phyloP scores from a whole-genome alignment of 2,888 invertebrate genomes.

The Hetaerina titia region DNA sequence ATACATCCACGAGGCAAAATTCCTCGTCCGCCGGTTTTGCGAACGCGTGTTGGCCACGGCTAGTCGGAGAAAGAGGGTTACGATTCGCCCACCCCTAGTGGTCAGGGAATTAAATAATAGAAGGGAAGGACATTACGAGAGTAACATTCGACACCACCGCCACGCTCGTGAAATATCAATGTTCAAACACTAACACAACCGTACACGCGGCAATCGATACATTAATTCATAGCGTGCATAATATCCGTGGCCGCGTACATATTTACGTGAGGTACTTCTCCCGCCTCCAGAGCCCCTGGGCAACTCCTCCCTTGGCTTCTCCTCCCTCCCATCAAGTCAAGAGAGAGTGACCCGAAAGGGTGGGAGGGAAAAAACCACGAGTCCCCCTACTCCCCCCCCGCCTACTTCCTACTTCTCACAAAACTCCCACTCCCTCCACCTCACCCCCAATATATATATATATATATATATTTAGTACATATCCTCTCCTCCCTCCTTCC shows the following conservation, averaged over 20 bases:
- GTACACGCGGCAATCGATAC: constrained; percentile 55
- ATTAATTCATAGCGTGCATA: constrained; percentile 66
- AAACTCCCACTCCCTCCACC: neutral
- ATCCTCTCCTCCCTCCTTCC: neutral
- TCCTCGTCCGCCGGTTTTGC: constrained; percentile 12
- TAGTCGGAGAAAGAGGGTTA: neutral
- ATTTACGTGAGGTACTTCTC: constrained; percentile 59
- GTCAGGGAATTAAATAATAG: neutral
- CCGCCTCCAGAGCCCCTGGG: constrained; percentile 37
- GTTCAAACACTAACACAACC: constrained; percentile 1
- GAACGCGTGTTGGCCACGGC: neutral
- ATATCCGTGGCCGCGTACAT: constrained; percentile 53
- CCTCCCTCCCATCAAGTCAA: constrained; percentile 50
- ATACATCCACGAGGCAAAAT: constrained; percentile 12
- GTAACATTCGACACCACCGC: constrained; percentile 41
- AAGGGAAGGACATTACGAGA: neutral
- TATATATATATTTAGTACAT: neutral
- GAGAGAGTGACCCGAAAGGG: constrained; percentile 63
- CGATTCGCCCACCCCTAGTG: constrained; percentile 43
- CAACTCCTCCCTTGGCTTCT: constrained; percentile 60
- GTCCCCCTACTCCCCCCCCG: neutral
- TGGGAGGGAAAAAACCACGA: neutral
- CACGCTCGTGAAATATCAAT: constrained; percentile 42
- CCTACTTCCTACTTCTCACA: neutral
- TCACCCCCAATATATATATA: neutral